phyloP scores from a whole-genome alignment of 2,888 invertebrate species.

The Cheilosia vernalis region DNA sequence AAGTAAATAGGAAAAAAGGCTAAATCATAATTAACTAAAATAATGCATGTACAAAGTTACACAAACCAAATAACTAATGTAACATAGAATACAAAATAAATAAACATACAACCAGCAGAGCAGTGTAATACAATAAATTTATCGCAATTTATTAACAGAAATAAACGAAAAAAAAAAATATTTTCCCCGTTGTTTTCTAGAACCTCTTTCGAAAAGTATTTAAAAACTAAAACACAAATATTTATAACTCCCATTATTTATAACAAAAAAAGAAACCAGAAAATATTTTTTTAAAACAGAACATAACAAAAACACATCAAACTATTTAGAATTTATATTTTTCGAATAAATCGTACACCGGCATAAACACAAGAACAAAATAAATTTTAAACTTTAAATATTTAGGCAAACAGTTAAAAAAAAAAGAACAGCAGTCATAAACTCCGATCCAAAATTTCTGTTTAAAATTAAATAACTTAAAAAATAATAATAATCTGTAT shows the following conservation, averaged over 20 bases:
- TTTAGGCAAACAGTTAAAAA: constrained; percentile 53
- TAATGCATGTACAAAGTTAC: constrained; percentile 68
- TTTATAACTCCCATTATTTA: constrained; percentile 50
- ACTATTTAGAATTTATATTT: constrained; percentile 71
- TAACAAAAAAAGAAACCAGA: constrained; percentile 33
- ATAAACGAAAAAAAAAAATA: constrained; percentile 32
- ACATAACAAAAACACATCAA: constrained; percentile 21
- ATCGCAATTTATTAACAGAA: constrained; percentile 8
- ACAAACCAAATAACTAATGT: constrained; percentile 24
- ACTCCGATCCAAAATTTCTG: constrained; percentile 71
- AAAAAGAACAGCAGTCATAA: constrained; percentile 49
- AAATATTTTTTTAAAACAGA: constrained; percentile 64
- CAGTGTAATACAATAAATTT: constrained; percentile 55
- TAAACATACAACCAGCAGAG: constrained; percentile 37
- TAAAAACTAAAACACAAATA: constrained; percentile 15
- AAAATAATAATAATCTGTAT: constrained; percentile 10
- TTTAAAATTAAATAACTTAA: constrained; percentile 33
- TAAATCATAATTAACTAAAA: constrained; percentile 60
- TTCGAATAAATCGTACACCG: constrained; percentile 72
- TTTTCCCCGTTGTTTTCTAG: constrained; percentile 58
- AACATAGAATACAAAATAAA: constrained; percentile 37
- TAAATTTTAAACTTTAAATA: constrained; percentile 39
- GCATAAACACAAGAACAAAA: constrained; percentile 42
- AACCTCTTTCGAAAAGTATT: constrained; percentile 59
- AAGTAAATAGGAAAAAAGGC: not conserved